These are phyloP conservation scores for Cherax quadricarinatus DNA, from an alignment of 1,140 invertebrate genomes.

Conservation along the genomic window DNA sequence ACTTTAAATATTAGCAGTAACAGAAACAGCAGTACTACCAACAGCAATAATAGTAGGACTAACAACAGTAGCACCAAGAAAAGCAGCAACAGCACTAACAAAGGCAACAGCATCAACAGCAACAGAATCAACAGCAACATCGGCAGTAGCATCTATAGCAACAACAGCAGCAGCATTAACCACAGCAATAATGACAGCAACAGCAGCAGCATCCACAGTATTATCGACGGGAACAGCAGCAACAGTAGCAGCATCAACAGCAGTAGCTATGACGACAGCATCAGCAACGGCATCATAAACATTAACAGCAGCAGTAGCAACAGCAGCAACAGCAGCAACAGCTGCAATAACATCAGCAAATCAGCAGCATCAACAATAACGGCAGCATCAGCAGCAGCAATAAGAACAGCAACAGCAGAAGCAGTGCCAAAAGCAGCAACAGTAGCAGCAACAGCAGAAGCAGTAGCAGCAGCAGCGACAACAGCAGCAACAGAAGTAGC, in stretches of 20 bases:
- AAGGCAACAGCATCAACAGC: background rate
- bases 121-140: background rate
- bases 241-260: background rate
- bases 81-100: background rate
- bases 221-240: background rate
- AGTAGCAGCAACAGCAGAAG: background rate
- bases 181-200: background rate
- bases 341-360: background rate
- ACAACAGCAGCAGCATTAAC: background rate
- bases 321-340: background rate
- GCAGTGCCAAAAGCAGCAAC: background rate
- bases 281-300: background rate
- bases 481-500: background rate
- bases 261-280: background rate
- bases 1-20: too few relatives aligned
- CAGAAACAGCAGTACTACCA: too few relatives aligned
- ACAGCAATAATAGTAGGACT: too few relatives aligned
- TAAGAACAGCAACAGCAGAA: background rate
- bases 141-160: background rate
- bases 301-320: background rate
- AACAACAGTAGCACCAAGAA: too few relatives aligned
- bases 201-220: background rate
- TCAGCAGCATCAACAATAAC: background rate
- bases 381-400: background rate
- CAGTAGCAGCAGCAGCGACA: background rate